These are phyloP conservation scores for Bombus terrestris DNA, from an alignment of 1,140 invertebrate species.

Conservation along the genomic window DNA sequence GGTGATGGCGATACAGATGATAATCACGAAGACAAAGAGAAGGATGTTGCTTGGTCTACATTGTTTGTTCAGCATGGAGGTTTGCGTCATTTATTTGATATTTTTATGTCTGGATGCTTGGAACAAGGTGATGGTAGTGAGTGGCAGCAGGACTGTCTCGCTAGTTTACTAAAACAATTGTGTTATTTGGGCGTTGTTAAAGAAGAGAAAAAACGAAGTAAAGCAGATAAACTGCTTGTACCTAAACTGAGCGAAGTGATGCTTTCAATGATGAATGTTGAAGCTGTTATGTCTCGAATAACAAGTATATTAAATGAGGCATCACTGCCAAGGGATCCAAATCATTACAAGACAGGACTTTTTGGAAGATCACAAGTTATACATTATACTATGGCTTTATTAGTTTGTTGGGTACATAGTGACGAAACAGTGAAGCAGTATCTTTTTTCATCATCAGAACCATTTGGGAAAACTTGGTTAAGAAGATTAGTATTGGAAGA, in stretches of 20 bases:
- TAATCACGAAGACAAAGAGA: constrained; percentile 73
- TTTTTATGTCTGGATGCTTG: constrained; percentile 91
- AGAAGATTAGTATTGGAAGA: constrained; percentile 91
- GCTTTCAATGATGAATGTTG: constrained; percentile 91
- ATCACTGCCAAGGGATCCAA: constrained; percentile 89
- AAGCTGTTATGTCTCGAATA: constrained; percentile 90
- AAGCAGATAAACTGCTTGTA: constrained; percentile 86
- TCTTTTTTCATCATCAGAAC: constrained; percentile 87
- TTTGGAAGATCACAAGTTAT: constrained; percentile 93
- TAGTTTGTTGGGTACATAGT: constrained; percentile 93
- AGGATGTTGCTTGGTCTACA: constrained; percentile 86
- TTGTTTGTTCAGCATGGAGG: constrained; percentile 94
- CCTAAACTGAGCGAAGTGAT: constrained; percentile 88
- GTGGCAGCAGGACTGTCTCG: constrained; percentile 97
- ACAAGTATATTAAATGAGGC: constrained; percentile 94
- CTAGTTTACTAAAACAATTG: constrained; percentile 91
- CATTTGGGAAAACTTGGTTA: constrained; percentile 86
- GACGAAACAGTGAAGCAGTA: constrained; percentile 85
- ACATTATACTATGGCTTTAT: constrained; percentile 90
- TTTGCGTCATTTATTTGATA: constrained; percentile 93
- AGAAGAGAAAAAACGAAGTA: constrained; percentile 82
- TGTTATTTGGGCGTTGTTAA: constrained; percentile 91
- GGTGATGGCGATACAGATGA: constrained; percentile 77
- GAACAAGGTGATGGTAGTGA: constrained; percentile 89
- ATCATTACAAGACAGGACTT: constrained; percentile 93